Evolutionary conservation across 2,888 invertebrate species (phyloP), one percentile per base, ranked within the genome.

Genomic region (Autographa pulchrina): DNA sequence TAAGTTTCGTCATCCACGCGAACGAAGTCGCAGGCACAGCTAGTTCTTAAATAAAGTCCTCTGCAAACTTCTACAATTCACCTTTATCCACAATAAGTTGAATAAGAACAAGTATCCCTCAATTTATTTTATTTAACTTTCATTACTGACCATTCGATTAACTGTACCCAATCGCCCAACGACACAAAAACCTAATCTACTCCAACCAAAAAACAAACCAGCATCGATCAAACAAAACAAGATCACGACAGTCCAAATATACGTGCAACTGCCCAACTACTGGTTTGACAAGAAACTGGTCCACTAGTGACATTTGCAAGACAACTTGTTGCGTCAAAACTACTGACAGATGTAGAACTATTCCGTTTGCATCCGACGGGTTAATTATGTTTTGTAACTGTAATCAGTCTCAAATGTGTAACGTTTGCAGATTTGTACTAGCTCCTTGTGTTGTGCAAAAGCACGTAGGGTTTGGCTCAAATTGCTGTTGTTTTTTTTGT

Each of bases 261-360:
- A 58, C 38, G 43, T 73, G 71, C 83, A 78, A 80, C 74, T 73
- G 71, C 83, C 81, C 70, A 78, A 80, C 74, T 74, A 75, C 83
- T 72, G 75, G 82, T 83, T 78, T 80, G 74, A 74, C 74, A 66
- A 70, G 70, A 56, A 72, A 60, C 43, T 59, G 62, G 35, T 61
- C 64, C 59, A 14, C 61, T 63, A 20, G 41, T 74, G 77, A 76
- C 74, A 76, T 78, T 83, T 76, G 62, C 60, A 58, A 61, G 54
- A 32, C 63, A 65, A 68, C 63, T 65, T 67, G 74, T 83, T 82
- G 73, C 81, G 70, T 81, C 73, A 74, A 61, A 68, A 72, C 38
- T 72, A 65, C 58, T 75, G 74, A 75, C 83, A 83, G 75, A 80
- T 77, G 72, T 82, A 60, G 75, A 38, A 56, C 67, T 58, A 76